A percentile compares a stretch with the other conserved stretches of the same genome.
Conservation (phyloP, 2,797 vertebrate species). For the Bovichtus diacanthus region DNA sequence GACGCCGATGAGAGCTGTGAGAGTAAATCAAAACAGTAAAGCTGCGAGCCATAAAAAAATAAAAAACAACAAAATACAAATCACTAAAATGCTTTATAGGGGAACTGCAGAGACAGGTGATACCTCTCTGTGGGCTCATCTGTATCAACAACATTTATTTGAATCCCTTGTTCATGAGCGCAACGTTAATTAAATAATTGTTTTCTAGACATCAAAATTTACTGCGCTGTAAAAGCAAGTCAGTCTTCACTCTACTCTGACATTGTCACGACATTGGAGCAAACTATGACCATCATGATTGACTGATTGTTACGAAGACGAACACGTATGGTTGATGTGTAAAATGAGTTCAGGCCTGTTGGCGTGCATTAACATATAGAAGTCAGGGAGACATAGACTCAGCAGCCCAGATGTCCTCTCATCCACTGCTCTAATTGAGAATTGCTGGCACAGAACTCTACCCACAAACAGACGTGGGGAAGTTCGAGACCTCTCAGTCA, state of each 20-base stretch:
- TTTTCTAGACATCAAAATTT: not conserved
- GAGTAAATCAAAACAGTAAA: not conserved
- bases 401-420: slow-evolving; percentile 69
- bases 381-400: slow-evolving; percentile 61
- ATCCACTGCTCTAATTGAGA: slow-evolving; percentile 72
- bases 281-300: slow-evolving; percentile 28
- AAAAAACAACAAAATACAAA: not conserved
- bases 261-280: slow-evolving; percentile 3
- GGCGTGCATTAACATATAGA: slow-evolving; percentile 52
- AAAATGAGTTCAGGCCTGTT: slow-evolving; percentile 45
- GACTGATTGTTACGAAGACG: slow-evolving; percentile 41
- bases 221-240: not conserved
- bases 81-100: not conserved
- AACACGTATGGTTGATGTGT: slow-evolving; percentile 39
- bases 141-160: not conserved
- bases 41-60: not conserved
- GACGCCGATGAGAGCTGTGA: not conserved
- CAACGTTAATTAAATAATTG: not conserved
- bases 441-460: slow-evolving; percentile 68
- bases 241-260: slow-evolving; percentile 7
- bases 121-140: not conserved
- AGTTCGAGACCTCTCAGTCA: slow-evolving; percentile 81
- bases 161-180: not conserved
- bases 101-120: no score
- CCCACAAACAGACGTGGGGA: slow-evolving; percentile 77